These are phyloP conservation scores for Monomorium pharaonis DNA, from an alignment of 1,140 invertebrate genomes.

Conservation along the genomic window DNA sequence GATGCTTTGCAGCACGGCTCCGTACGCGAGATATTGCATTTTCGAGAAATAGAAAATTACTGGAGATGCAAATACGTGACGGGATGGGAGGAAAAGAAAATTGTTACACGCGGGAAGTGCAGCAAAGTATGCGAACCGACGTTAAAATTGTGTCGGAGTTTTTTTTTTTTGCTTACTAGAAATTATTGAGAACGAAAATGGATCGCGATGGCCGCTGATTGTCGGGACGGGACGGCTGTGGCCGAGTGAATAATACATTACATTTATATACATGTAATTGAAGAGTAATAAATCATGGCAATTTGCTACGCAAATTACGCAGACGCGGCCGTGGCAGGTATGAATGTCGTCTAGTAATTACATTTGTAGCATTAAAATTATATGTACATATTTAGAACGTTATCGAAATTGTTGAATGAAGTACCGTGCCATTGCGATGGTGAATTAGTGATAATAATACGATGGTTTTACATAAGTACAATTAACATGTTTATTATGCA, in stretches of 20 bases:
- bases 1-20: no score
- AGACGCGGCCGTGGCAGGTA: not conserved
- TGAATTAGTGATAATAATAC: not conserved
- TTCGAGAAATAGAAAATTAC: not conserved
- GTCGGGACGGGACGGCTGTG: not conserved
- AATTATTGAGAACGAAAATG: not conserved
- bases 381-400: not conserved
- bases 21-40: not conserved
- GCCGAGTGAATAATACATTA: slow-evolving; percentile 21
- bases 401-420: not conserved
- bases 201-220: not conserved
- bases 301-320: slow-evolving; percentile 27
- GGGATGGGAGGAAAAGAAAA: not conserved
- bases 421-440: not conserved
- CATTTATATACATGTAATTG: slow-evolving; percentile 16
- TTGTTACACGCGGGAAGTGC: not conserved
- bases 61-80: not conserved
- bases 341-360: slow-evolving; percentile 7
- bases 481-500: not conserved
- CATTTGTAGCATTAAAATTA: slow-evolving; percentile 21
- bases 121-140: not conserved
- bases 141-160: not conserved
- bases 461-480: not conserved
- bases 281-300: slow-evolving; percentile 31
- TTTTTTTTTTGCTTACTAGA: not conserved